Evolutionary conservation across 1,140 invertebrate species (phyloP).

Genomic region (Alviniconcha marisindica): DNA sequence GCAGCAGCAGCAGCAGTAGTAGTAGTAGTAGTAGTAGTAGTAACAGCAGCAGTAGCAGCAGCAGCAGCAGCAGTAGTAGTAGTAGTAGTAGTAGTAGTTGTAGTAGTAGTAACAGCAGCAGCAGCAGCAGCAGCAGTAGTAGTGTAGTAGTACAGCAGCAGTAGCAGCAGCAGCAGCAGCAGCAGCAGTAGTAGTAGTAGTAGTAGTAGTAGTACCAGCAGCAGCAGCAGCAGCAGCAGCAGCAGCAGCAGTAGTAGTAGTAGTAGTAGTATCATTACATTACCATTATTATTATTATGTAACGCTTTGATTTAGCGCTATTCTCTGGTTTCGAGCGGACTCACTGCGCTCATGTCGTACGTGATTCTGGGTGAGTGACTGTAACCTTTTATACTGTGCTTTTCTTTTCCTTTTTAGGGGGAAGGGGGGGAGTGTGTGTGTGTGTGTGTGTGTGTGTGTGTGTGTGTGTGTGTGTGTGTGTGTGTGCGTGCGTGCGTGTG

Average conservation of each 20-base stretch:
- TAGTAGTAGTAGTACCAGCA: conserved; percentile 7
- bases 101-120: conserved; percentile 13
- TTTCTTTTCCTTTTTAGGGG: not conserved
- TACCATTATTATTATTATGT: not conserved
- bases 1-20: too few relatives aligned
- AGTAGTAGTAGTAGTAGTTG: conserved; percentile 6
- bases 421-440: not conserved
- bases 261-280: not conserved
- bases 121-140: not conserved
- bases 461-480: conserved; percentile 17
- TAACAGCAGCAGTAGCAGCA: too few relatives aligned
- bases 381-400: not conserved
- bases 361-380: too few relatives aligned
- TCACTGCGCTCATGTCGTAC: too few relatives aligned
- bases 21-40: too few relatives aligned
- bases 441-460: not conserved
- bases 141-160: too few relatives aligned
- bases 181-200: not conserved
- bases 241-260: conserved; percentile 13
- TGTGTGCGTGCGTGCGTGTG: not conserved
- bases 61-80: too few relatives aligned
- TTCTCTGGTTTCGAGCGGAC: too few relatives aligned
- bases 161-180: too few relatives aligned
- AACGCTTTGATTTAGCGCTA: too few relatives aligned
- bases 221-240: too few relatives aligned